Evolutionary conservation across 2,797 vertebrate species (phyloP), one percentile per base, ranked within the genome.

Genomic region (Tapera naevia): DNA sequence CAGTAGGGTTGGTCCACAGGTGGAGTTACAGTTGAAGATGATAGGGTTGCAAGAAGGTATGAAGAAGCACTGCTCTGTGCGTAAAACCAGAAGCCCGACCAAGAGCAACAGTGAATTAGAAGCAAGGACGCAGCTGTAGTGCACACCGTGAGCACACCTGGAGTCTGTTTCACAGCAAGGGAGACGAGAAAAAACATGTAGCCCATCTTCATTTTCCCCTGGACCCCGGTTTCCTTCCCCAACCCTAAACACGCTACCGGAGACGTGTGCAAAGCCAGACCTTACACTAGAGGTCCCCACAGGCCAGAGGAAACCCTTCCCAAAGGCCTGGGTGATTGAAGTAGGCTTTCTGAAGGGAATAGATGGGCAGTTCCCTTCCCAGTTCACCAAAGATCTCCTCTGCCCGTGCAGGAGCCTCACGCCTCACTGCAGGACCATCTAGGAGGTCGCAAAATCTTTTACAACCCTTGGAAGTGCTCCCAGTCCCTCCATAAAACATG

Each of bases 241-340:
- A 70, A 0, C 27, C 17, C 30, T 15, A 45, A 79, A 58, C 1
- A 7, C 1, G 27, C 33, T 28, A 4, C 23, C 0, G 2, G 12
- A 51, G 69, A 37, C 11, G 53, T 92, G 95, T 67, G 74, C 67
- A 30, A 90, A 93, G 89, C n/a, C 66, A 48, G 27, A 43, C 69
- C 94, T 60, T 88, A 94, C 97, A 39, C 96, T 96, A 97, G 97
- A 96, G 97, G 96, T 95, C 94, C 97, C 95, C 96, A 96, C 54
- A 96, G 94, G 30, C 89, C 86, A 90, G 93, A 67, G 91, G 45
- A 95, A 94, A 13, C 75, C 45, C 13, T 81, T 82, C 67, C 53
- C 12, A 30, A 33, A 53, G 54, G 67, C 54, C 10, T 30, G 43
- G 18, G 7, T 8, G 41, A 23, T 45, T 28, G 33, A 24, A n/a